Percentiles rank a stretch among this genome's conserved stretches.
phyloP scores from a whole-genome alignment of 2,888 invertebrate species.

The Aphodius granarius region DNA sequence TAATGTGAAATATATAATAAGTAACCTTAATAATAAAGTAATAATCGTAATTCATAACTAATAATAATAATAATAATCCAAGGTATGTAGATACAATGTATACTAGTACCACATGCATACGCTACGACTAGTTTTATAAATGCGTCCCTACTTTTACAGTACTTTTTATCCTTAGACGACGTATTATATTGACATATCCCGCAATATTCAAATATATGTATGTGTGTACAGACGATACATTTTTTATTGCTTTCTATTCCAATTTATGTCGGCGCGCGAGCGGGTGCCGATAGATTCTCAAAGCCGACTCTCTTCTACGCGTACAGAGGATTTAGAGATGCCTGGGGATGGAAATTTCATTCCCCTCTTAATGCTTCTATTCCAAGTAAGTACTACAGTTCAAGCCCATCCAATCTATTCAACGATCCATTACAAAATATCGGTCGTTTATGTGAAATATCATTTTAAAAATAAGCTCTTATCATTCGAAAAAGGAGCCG shows the following conservation, averaged over 20 bases:
- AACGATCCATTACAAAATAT: not conserved
- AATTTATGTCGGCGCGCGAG: slow-evolving; percentile 34
- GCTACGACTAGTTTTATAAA: slow-evolving; percentile 45
- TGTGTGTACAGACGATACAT: slow-evolving; percentile 19
- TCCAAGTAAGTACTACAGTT: not conserved
- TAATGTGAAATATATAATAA: slow-evolving; percentile 51
- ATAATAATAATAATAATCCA: slow-evolving; percentile 29
- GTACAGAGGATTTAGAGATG: slow-evolving; percentile 2
- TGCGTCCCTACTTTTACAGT: slow-evolving; percentile 36
- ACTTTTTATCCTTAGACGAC: slow-evolving; percentile 10
- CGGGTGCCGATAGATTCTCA: not conserved
- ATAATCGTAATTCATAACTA: too few relatives aligned
- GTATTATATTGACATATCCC: slow-evolving; percentile 7
- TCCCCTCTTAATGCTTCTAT: not conserved
- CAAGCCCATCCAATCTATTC: not conserved
- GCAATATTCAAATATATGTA: not conserved
- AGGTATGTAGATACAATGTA: slow-evolving; percentile 6
- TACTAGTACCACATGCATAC: slow-evolving; percentile 50
- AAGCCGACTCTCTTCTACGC: slow-evolving; percentile 9
- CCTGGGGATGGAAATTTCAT: not conserved
- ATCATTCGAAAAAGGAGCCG: too few relatives aligned
- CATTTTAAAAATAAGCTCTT: not conserved
- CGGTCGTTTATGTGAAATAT: not conserved
- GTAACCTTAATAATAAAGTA: slow-evolving; percentile 29
- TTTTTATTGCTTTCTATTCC: slow-evolving; percentile 46